A percentile compares a stretch with the other conserved stretches of the same genome.
phyloP scores from a whole-genome alignment of 2,888 invertebrate species.

The Byasa hedistus region DNA sequence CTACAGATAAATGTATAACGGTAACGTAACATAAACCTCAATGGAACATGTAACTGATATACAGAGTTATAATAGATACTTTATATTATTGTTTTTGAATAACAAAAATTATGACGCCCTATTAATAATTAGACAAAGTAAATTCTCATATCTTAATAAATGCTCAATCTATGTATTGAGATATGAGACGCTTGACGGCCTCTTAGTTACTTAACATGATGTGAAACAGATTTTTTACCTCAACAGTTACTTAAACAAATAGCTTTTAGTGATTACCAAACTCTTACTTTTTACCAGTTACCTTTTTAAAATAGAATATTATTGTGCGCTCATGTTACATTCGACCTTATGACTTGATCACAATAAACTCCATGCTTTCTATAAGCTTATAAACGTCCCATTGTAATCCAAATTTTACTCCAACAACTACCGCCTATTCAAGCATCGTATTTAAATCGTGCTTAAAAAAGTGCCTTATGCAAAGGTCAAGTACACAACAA shows the following conservation, averaged over 20 bases:
- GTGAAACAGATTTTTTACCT: too few species aligned
- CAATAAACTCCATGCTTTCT: slow-evolving; percentile 9
- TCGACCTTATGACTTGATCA: background rate
- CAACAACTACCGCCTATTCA: slow-evolving; percentile 17
- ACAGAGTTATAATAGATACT: too few species aligned
- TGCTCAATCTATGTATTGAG: too few species aligned
- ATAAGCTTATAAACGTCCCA: slow-evolving; percentile 16
- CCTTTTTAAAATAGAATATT: background rate
- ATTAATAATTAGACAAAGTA: too few species aligned
- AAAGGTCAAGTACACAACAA: slow-evolving; percentile 10
- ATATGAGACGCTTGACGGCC: too few species aligned
- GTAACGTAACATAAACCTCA: background rate
- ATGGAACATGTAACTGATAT: too few species aligned
- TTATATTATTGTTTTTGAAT: too few species aligned
- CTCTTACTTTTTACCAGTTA: background rate
- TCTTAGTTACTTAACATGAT: too few species aligned
- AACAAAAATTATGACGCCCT: too few species aligned
- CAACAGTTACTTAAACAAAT: too few species aligned
- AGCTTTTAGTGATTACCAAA: background rate
- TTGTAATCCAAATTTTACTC: slow-evolving; percentile 14
- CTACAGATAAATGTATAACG: background rate
- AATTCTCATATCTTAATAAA: too few species aligned
- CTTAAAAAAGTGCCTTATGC: slow-evolving; percentile 12
- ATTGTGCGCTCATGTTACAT: background rate
- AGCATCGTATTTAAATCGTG: background rate